Evolutionary conservation across 2,113 vertebrate genomes (phyloP), one percentile per base, ranked within the genome.

Genomic region (Mirounga angustirostris): DNA sequence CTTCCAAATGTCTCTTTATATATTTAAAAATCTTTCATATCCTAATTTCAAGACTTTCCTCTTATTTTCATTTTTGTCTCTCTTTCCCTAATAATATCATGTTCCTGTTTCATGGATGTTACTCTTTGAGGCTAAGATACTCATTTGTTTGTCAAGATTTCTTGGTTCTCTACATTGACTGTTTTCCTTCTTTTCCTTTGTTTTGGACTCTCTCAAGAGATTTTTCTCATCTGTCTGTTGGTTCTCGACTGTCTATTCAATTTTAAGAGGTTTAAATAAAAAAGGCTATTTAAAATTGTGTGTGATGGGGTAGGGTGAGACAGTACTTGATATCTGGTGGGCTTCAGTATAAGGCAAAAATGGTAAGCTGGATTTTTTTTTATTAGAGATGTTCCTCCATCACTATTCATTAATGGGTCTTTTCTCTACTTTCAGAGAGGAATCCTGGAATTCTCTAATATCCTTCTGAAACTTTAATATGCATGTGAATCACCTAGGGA

Each of bases 61-160:
- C 22, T 74, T 24, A 10, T n/a, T 81, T 81, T 92, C 16, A 50
- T 40, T 81, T 24, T 74, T 54, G 43, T 65, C 30, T 12, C 69
- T 65, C 36, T 58, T 11, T 58, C 88, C n/a, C 40, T 79, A 36
- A 58, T 69, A 58, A 58, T 59, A 81, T 43, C 56, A 67, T 46
- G 26, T 36, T 81, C 54, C 43, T 30, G 26, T 63, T 82, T 74
- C 56, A 81, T 46, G 46, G 76, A 40, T 81, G 46, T 19, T 92
- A 63, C 43, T 69, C 13, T 87, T 58, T 84, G 24, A 93, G 69
- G 9, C 50, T 83, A 2, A 76, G 28, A 89, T 76, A 78, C 83
- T 82, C 92, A 18, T 92, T 78, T 52, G 24, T 30, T 69, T 71
- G 28, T 89, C 81, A 95, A 92, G 56, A 81, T 30, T 58, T 88